These are phyloP conservation scores for Poecilia gillii DNA, from an alignment of 2,797 vertebrate genomes.

Conservation along the genomic window DNA sequence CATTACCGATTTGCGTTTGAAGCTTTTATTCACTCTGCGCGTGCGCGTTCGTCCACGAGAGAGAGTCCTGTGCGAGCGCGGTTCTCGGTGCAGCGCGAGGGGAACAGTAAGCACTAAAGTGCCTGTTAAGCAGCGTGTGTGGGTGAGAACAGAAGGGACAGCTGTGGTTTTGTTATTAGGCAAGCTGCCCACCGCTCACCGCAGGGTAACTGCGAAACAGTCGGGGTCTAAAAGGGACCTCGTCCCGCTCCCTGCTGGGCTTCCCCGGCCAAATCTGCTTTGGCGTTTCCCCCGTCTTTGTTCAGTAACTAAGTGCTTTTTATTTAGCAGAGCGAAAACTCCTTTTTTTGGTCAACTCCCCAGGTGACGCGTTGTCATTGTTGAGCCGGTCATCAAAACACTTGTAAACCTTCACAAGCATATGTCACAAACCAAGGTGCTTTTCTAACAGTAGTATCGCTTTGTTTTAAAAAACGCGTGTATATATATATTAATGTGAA, in stretches of 20 bases:
- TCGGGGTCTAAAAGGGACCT: slow-evolving; percentile 63
- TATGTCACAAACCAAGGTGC: slow-evolving; percentile 66
- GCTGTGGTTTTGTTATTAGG: slow-evolving; percentile 74
- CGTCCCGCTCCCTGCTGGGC: slow-evolving; percentile 65
- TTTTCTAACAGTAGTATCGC: slow-evolving; percentile 30
- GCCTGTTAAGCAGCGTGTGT: slow-evolving; percentile 67
- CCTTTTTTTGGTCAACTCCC: slow-evolving; percentile 38
- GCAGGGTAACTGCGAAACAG: slow-evolving; percentile 66
- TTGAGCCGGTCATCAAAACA: slow-evolving; percentile 64
- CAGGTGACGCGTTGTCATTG: slow-evolving; percentile 50
- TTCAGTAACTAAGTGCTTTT: slow-evolving; percentile 76
- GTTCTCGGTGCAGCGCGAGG: slow-evolving; percentile 34
- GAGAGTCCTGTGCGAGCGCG: slow-evolving; percentile 27
- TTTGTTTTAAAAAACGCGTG: background rate
- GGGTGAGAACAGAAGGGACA: slow-evolving; percentile 71
- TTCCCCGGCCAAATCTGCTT: slow-evolving; percentile 63
- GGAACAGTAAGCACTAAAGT: slow-evolving; percentile 71
- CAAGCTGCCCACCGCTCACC: slow-evolving; percentile 65
- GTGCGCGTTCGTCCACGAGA: slow-evolving; percentile 11
- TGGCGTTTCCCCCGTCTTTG: slow-evolving; percentile 59
- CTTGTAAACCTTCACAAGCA: slow-evolving; percentile 57
- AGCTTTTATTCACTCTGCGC: slow-evolving; percentile 10
- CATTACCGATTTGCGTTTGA: slow-evolving; percentile 16
- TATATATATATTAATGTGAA: slow-evolving; percentile 3
- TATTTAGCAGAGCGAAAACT: slow-evolving; percentile 40